A percentile compares a stretch with the other conserved stretches of the same genome.
Conservation (phyloP, 1,140 invertebrate genomes). For the Papilio polyxenes region DNA sequence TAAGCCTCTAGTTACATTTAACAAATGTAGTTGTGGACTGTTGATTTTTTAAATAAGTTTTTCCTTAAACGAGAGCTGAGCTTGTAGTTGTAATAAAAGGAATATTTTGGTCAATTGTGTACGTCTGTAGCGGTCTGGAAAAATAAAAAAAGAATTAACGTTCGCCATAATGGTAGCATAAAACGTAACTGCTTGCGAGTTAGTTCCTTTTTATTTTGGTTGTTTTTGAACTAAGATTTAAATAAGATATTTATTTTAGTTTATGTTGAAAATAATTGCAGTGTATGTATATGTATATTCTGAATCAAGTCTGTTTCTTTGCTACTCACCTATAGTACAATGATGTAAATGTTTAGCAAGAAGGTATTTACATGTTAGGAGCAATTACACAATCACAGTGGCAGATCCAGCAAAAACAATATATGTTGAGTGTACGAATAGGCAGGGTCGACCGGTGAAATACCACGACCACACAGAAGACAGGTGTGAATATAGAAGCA, state of each 20-base stretch:
- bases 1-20: not conserved
- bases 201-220: slow-evolving; percentile 39
- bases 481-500: too few species aligned
- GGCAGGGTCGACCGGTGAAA: too few species aligned
- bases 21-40: not conserved
- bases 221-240: not conserved
- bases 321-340: too few species aligned
- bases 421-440: too few species aligned
- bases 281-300: too few species aligned
- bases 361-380: too few species aligned
- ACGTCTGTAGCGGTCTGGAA: slow-evolving; percentile 7
- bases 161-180: slow-evolving; percentile 39
- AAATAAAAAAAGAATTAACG: slow-evolving; percentile 43
- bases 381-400: too few species aligned
- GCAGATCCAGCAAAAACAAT: too few species aligned
- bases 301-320: too few species aligned
- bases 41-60: slow-evolving; percentile 8
- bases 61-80: not conserved
- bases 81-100: slow-evolving; percentile 35
- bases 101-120: slow-evolving; percentile 37
- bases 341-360: too few species aligned
- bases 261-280: not conserved
- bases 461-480: not conserved
- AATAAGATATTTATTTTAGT: slow-evolving; percentile 3
- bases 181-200: slow-evolving; percentile 33